phyloP scores from a whole-genome alignment of 2,888 invertebrate genomes.

The Tipula lateralis region DNA sequence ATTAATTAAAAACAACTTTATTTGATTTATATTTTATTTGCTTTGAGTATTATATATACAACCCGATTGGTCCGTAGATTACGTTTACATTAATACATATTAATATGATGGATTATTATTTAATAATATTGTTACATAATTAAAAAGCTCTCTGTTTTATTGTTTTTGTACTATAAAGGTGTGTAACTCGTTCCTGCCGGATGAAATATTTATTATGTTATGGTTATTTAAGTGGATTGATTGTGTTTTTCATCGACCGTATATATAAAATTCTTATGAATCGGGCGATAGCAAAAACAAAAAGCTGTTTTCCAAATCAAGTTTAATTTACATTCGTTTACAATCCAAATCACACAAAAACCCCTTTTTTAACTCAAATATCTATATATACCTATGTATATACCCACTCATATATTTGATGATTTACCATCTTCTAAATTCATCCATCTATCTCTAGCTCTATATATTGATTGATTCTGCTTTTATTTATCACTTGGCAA shows the following conservation, averaged over 20 bases:
- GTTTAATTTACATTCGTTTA: neutral
- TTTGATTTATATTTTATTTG: too few species aligned
- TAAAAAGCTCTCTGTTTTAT: too few species aligned
- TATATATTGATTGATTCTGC: slow-evolving; percentile 1
- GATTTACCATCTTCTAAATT: neutral
- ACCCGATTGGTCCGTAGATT: too few species aligned
- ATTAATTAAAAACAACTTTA: too few species aligned
- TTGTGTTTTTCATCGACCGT: too few species aligned
- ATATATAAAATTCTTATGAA: neutral
- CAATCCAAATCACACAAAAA: neutral
- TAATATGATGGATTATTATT: too few species aligned
- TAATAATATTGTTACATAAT: too few species aligned
- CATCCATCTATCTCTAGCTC: neutral
- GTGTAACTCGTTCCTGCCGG: too few species aligned
- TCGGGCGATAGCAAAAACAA: neutral
- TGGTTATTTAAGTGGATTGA: neutral
- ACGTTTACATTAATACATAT: too few species aligned
- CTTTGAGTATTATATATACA: too few species aligned
- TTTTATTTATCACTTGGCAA: slow-evolving; percentile 13
- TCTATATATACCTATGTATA: neutral
- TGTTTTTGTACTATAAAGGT: too few species aligned
- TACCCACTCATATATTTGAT: slow-evolving; percentile 11
- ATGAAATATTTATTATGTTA: neutral
- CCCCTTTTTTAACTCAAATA: neutral
- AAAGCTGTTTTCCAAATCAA: neutral